Evolutionary conservation across 2,888 invertebrate species (phyloP).

Genomic region (Polietes domitor): DNA sequence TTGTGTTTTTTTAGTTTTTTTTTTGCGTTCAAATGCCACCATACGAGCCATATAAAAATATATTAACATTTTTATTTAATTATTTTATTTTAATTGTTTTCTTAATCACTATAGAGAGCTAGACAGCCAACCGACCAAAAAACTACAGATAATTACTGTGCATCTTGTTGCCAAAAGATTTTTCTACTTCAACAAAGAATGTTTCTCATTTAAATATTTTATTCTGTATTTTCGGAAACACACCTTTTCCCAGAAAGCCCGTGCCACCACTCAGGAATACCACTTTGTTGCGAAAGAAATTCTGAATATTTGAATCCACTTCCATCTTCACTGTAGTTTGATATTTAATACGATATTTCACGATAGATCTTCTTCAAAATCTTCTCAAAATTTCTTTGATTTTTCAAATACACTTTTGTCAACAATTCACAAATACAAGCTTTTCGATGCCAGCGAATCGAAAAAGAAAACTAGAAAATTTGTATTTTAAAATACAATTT

Average conservation of each 20-base stretch:
- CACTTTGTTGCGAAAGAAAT: constrained; percentile 62
- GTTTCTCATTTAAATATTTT: not conserved
- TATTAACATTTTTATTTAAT: not conserved
- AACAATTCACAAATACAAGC: too few species aligned
- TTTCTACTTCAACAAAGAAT: not conserved
- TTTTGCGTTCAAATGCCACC: not conserved
- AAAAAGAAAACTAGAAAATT: too few species aligned
- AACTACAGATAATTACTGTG: not conserved
- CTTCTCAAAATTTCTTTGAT: not conserved
- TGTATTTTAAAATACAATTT: too few species aligned
- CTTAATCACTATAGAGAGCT: not conserved
- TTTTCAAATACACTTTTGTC: not conserved
- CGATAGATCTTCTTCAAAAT: too few species aligned
- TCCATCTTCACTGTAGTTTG: constrained; percentile 25
- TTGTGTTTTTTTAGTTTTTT: not conserved
- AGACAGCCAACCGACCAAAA: not conserved
- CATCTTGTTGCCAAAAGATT: not conserved
- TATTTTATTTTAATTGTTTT: not conserved
- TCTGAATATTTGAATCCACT: constrained; percentile 64
- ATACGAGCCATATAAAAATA: not conserved
- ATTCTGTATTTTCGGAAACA: constrained; percentile 12
- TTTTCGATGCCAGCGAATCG: too few species aligned
- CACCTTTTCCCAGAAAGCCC: constrained; percentile 82
- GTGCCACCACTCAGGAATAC: constrained; percentile 63
- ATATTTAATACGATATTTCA: not conserved